These are phyloP conservation scores for Artibeus jamaicensis DNA, from an alignment of 2,797 vertebrate species.

Conservation along the genomic window DNA sequence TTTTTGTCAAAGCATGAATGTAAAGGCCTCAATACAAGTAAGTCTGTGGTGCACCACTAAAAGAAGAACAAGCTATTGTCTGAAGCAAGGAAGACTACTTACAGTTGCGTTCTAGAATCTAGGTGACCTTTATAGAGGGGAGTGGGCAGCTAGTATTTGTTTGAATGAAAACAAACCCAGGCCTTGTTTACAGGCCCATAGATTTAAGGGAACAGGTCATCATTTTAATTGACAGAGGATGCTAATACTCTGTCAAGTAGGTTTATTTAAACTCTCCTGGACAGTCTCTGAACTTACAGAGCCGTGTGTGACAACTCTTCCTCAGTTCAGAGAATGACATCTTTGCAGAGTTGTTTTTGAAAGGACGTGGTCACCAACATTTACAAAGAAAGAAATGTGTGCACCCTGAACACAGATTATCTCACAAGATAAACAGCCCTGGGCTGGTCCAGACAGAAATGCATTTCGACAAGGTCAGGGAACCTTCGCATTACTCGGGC, in stretches of 20 bases:
- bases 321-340: slow-evolving; percentile 45
- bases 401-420: slow-evolving; percentile 44
- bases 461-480: slow-evolving; percentile 64
- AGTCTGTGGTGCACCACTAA: neutral
- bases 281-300: neutral
- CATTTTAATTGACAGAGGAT: slow-evolving; percentile 27
- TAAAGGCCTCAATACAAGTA: neutral
- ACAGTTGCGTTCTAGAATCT: neutral
- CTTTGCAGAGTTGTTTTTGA: slow-evolving; percentile 56
- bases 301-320: slow-evolving; percentile 33
- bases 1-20: neutral
- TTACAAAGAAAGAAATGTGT: slow-evolving; percentile 47
- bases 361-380: slow-evolving; percentile 42
- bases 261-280: slow-evolving; percentile 41
- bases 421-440: slow-evolving; percentile 64
- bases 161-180: neutral
- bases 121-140: neutral
- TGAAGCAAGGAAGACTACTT: neutral
- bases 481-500: neutral
- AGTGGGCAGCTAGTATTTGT: neutral
- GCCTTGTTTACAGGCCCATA: neutral
- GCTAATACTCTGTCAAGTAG: neutral
- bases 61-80: neutral
- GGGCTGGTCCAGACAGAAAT: slow-evolving; percentile 15
- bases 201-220: neutral